Base-by-base conservation (phyloP, 2,888 invertebrate genomes). In the Euplexia lucipara region DNA sequence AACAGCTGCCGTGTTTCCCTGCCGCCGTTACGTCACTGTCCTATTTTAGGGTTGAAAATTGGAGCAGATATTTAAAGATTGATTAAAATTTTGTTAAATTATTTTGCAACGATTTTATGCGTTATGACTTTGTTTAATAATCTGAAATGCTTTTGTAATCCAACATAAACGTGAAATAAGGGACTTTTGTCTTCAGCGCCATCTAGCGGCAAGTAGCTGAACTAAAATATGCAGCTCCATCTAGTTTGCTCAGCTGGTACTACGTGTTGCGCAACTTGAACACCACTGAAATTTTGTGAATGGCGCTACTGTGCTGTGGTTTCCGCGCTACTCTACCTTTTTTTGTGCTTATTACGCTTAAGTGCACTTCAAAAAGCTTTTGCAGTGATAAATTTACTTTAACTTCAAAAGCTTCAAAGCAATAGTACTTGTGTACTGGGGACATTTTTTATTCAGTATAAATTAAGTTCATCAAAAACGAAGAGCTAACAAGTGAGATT, bases 181-280 rank as follows among this genome's bases (percentile, higher is more conserved):
- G 0, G 0, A n/a, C 14, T 34, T 47, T 54, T 32, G 6, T n/a
- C n/a, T n/a, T 34, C 42, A 45, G 0, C 67, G 86, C 87, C 87
- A 88, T 84, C 92, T 92, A 85, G 70, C 68, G 82, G 63, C 74
- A 64, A 90, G 83, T 91, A 90, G 92, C 81, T 8, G 67, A 76
- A 89, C 47, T 56, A 59, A 41, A 42, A n/a, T 0, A 1, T 34
- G 48, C 18, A 69, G 70, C 88, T 90, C 88, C 92, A 90, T 88
- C 92, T 92, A 74, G 45, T 26, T 5, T 18, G 2, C 10, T 10
- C 5, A 2, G 20, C 0, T 20, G 7, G 26, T 3, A 79, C 61
- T 67, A 61, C 12, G 16, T 9, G 18, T 69, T 49, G 7, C 37
- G 5, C 12, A 61, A 60, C 8, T 39, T 41, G 9, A 34, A 48